Evolutionary conservation across 2,797 vertebrate genomes (phyloP).

Genomic region (Sebastes steindachneri): DNA sequence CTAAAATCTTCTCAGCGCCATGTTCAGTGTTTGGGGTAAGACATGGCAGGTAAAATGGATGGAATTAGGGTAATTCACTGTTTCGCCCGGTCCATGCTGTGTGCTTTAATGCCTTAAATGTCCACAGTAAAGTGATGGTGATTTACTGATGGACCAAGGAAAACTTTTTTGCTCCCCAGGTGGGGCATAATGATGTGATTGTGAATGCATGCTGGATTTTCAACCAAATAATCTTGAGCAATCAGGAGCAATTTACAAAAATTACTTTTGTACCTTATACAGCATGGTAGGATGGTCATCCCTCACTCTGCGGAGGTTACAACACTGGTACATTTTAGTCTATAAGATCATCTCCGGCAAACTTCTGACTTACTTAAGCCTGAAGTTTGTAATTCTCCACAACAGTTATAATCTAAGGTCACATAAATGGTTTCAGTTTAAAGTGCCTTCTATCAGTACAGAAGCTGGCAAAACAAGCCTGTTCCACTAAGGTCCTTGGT

Average conservation of each 20-base stretch:
- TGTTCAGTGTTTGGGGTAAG: constrained; percentile 28
- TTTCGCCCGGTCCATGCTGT: not conserved
- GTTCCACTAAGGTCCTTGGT: too few relatives aligned
- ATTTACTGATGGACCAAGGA: not conserved
- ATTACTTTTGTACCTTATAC: not conserved
- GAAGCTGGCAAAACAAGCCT: too few relatives aligned
- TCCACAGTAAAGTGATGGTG: not conserved
- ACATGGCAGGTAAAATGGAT: constrained; percentile 46
- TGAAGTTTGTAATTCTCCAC: too few relatives aligned
- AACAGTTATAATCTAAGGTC: too few relatives aligned
- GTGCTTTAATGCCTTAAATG: not conserved
- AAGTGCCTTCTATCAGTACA: too few relatives aligned
- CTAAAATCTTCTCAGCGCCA: constrained; percentile 33
- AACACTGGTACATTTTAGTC: too few relatives aligned
- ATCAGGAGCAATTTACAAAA: not conserved
- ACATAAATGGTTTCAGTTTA: too few relatives aligned
- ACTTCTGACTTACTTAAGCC: too few relatives aligned
- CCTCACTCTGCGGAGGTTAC: too few relatives aligned
- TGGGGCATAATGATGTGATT: not conserved
- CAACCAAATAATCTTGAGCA: not conserved
- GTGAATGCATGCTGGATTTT: not conserved
- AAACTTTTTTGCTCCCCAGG: not conserved
- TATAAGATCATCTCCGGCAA: too few relatives aligned
- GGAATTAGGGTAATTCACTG: constrained; percentile 38
- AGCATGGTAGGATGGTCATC: too few relatives aligned